phyloP scores from a whole-genome alignment of 2,797 vertebrate genomes.

The Phyllotis vaccarum region DNA sequence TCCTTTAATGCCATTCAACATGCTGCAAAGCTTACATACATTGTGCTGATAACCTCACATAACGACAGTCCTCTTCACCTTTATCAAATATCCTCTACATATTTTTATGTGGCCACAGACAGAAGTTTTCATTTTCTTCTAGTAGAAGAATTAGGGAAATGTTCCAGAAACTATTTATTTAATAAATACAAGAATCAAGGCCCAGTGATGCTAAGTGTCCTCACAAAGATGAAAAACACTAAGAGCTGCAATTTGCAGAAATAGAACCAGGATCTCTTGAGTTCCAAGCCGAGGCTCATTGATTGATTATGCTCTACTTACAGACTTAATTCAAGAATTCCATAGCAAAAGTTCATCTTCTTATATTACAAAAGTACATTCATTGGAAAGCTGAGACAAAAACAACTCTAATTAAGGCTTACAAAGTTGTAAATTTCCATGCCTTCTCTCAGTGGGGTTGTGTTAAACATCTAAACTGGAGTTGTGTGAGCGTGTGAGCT shows the following conservation, averaged over 20 bases:
- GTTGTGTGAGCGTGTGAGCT: background rate
- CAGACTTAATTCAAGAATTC: background rate
- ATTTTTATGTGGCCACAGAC: background rate
- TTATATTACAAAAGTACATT: background rate
- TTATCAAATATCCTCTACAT: slow-evolving; percentile 20
- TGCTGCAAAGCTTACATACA: background rate
- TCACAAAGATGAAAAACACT: background rate
- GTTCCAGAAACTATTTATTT: background rate
- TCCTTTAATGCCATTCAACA: background rate
- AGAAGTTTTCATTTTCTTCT: slow-evolving; percentile 36
- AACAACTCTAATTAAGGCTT: background rate
- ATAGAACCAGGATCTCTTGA: background rate
- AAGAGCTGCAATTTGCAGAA: background rate
- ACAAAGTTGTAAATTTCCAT: background rate
- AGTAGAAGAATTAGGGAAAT: background rate
- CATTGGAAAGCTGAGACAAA: slow-evolving; percentile 63
- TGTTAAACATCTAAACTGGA: slow-evolving; percentile 59
- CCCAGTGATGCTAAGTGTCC: background rate
- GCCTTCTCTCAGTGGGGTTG: slow-evolving; percentile 67
- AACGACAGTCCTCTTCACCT: background rate
- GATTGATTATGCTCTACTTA: background rate
- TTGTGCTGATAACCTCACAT: background rate
- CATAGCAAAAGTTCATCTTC: background rate
- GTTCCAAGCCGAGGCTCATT: background rate
- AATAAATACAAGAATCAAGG: background rate